Evolutionary conservation across 2,888 invertebrate genomes (phyloP).

Genomic region (Muschampia plurimacula): DNA sequence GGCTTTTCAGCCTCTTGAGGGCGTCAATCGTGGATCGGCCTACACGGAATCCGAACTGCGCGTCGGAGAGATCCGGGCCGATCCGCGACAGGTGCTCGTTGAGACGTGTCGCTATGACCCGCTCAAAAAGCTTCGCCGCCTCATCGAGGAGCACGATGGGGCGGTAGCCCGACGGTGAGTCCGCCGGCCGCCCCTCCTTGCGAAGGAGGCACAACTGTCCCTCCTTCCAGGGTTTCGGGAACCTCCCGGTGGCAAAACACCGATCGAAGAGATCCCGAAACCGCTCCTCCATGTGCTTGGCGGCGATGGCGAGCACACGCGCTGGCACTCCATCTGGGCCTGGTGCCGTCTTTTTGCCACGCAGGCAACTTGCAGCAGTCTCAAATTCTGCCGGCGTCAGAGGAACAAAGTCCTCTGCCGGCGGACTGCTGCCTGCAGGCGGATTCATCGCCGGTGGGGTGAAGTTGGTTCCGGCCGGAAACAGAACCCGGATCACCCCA

Average conservation of each 20-base stretch:
- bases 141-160: neutral
- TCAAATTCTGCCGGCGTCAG: neutral
- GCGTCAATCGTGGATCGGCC: slow-evolving; percentile 24
- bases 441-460: neutral
- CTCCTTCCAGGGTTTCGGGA: slow-evolving; percentile 9
- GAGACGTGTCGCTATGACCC: neutral
- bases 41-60: slow-evolving; percentile 26
- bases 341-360: slow-evolving; percentile 2
- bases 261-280: slow-evolving; percentile 5
- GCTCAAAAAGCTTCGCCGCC: neutral
- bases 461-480: neutral
- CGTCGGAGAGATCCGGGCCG: slow-evolving; percentile 21
- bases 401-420: neutral
- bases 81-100: too few relatives aligned
- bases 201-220: neutral
- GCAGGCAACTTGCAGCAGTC: neutral
- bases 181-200: neutral
- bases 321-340: slow-evolving; percentile 11
- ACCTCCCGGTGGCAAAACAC: neutral
- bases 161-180: neutral
- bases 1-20: neutral
- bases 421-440: neutral
- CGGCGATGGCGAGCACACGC: slow-evolving; percentile 4
- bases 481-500: neutral
- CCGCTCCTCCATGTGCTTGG: neutral